Base-by-base conservation (phyloP, 2,113 vertebrate species). In the Pluvianellus socialis region DNA sequence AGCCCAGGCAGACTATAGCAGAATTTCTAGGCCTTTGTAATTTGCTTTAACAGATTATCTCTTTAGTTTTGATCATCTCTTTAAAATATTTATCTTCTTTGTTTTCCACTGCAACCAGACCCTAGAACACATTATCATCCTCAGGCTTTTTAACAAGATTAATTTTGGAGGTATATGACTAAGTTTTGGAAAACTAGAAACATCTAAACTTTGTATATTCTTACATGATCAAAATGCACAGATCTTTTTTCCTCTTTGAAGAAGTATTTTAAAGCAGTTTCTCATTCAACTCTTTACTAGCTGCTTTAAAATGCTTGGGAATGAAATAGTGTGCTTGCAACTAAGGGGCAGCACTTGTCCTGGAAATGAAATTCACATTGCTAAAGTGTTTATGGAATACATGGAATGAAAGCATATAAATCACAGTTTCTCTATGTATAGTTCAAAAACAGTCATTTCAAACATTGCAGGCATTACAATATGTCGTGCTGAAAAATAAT, bases 371-470 rank as follows among this genome's bases (percentile, higher is more conserved):
- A 90, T 92, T 66, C 71, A 86, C 76, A 53, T 96, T 91, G 71
- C 74, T 97, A 71, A 93, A 91, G 95, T 94, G 87, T 90, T 97
- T 97, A 90, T 94, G 94, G 96, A 94, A 79, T 86, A 77, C 33
- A 35, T 77, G 58, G 52, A 93, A 94, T 85, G 81, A 63, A 45
- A 85, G 19, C 42, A 49, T 80, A 95, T 94, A 94, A 66, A 90
- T 88, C 61, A 79, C 30, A 6, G 42, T 47, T 53, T 62, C 52
- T 93, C 23, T 52, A 44, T 55, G 59, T 75, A 58, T 32, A 72
- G 40, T 88, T 94, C 75, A 92, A 90, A 94, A 56, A 0, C 55
- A 94, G 58, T 93, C 9, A 91, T 91, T 95, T 94, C 67, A 90
- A 62, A 79, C 12, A 22, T 52, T 86, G 52, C 26, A 90, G 52